Evolutionary conservation across 2,888 invertebrate species (phyloP), one percentile per base, ranked within the genome.

Genomic region (Trichopria drosophilae): DNA sequence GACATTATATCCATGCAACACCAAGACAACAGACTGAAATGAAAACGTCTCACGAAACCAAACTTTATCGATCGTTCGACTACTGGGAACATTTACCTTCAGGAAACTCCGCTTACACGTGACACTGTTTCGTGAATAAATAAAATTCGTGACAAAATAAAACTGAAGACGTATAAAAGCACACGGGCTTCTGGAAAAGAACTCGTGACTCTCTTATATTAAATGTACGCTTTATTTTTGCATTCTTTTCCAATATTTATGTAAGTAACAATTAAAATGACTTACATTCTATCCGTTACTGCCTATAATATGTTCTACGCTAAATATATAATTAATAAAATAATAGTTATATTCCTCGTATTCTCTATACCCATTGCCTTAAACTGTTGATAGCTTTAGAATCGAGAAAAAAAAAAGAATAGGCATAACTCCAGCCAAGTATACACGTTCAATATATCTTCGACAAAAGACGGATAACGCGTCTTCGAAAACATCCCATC

Each of bases 201-300:
- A 7, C 13, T 37, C 15, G 7, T 6, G 28, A 37, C 52, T 43
- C 16, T 55, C 58, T 67, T 71, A 64, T 74, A 73, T 73, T 73
- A 73, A 74, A 74, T 72, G 71, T 73, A 71, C 67, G 71, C 57
- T 72, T 74, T 73, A 71, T 71, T 74, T 66, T 73, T 67, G 69
- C 23, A 60, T 58, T 65, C 65, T 67, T 65, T 68, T 71, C 68
- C 71, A 72, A 69, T 74, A 74, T 73, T 73, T 70, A 72, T 73
- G 72, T 74, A 74, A 74, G 72, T 74, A 74, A 74, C 74, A 74
- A 71, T 74, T 72, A 73, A 74, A 74, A 72, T 73, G 68, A 59
- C 72, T 74, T 74, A 74, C 58, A 57, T 49, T 60, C 70, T 70
- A 71, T 65, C 57, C 62, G 61, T 69, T 60, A 68, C 60, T 67